Percentiles rank a stretch among this genome's conserved stretches.
Evolutionary conservation across 1,140 invertebrate genomes (phyloP).

Genomic region (Eriocheir sinensis): DNA sequence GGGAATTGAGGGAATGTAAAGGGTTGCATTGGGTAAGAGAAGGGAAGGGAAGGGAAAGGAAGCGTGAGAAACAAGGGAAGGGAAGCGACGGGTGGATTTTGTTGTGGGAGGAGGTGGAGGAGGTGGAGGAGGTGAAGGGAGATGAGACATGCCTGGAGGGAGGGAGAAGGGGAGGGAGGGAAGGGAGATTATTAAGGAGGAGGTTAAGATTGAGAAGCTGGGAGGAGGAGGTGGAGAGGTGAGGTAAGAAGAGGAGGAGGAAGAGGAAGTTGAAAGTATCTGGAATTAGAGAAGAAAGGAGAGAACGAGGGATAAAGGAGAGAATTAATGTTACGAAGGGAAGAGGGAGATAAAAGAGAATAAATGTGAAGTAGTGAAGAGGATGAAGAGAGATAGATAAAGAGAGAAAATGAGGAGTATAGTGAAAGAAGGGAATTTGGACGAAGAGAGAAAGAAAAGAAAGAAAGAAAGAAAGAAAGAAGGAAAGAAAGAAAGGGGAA

Average conservation of each 20-base stretch:
- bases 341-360: too few species aligned
- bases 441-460: neutral
- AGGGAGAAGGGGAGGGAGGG: neutral
- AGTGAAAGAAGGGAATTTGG: too few species aligned
- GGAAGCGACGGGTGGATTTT: too few species aligned
- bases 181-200: neutral
- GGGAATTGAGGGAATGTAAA: too few species aligned
- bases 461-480: constrained; percentile 13
- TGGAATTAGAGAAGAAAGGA: neutral
- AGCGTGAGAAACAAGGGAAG: too few species aligned
- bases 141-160: too few species aligned
- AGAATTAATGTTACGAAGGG: too few species aligned
- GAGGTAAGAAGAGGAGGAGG: neutral
- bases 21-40: too few species aligned
- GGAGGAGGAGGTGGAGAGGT: neutral
- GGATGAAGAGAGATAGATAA: neutral
- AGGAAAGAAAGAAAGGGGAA: neutral
- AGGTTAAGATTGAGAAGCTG: neutral
- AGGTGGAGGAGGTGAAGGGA: too few species aligned
- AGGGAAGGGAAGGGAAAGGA: too few species aligned
- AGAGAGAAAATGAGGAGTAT: neutral
- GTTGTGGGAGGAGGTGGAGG: too few species aligned
- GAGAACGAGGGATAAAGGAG: neutral
- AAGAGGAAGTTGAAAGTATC: too few species aligned
- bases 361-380: neutral